Conservation (phyloP, 1,140 invertebrate genomes). For the Drosophila mauritiana region DNA sequence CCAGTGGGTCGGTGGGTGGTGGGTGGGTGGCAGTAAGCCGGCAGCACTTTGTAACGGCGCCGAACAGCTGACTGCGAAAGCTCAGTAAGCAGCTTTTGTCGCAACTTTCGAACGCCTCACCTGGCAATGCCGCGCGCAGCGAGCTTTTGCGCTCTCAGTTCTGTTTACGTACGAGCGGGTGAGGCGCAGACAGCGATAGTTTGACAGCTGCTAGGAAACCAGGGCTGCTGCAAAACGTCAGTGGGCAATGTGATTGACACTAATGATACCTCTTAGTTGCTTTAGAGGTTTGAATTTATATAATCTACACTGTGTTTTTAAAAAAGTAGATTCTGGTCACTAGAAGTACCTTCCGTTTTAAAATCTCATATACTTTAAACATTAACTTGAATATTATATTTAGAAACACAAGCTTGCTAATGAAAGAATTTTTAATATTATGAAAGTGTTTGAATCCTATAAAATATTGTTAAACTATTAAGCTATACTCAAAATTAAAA, state of each 20-base stretch:
- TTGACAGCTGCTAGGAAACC: constrained; percentile 22
- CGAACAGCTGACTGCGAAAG: constrained; percentile 37
- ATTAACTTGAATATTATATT: too few species aligned
- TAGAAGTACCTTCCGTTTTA: too few species aligned
- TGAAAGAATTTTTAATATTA: too few species aligned
- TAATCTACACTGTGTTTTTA: too few species aligned
- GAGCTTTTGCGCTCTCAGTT: constrained; percentile 10
- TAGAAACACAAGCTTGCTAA: too few species aligned
- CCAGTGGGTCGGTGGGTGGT: neutral
- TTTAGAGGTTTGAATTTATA: too few species aligned
- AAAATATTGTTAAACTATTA: too few species aligned
- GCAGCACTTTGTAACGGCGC: constrained; percentile 42
- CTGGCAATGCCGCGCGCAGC: constrained; percentile 46
- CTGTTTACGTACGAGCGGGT: constrained; percentile 54
- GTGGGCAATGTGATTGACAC: neutral
- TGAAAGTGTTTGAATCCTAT: too few species aligned
- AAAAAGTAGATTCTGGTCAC: too few species aligned
- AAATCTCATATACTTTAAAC: too few species aligned
- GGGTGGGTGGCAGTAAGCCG: constrained; percentile 19
- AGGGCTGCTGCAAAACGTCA: constrained; percentile 9
- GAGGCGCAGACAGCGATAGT: constrained; percentile 21
- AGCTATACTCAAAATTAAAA: too few species aligned
- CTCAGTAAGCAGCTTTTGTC: constrained; percentile 30
- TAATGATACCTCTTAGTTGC: neutral
- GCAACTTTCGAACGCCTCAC: neutral